These are phyloP conservation scores for Psilopsiagon aurifrons DNA, from an alignment of 2,113 vertebrate species.

Conservation along the genomic window DNA sequence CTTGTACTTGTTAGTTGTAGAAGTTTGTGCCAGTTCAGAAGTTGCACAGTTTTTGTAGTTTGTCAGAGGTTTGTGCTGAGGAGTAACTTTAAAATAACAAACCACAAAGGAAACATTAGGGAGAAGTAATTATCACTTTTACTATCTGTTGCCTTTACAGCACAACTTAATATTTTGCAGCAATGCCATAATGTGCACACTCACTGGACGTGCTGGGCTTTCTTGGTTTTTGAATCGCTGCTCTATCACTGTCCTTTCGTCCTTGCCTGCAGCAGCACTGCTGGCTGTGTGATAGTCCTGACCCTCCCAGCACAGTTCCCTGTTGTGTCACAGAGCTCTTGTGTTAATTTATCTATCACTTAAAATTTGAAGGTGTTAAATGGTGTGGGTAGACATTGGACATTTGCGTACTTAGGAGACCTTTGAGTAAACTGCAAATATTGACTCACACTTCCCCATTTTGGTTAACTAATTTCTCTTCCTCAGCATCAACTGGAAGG, in stretches of 20 bases:
- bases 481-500: neutral
- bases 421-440: neutral
- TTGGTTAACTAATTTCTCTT: neutral
- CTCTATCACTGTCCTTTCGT: neutral
- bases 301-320: neutral
- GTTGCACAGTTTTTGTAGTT: neutral
- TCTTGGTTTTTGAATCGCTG: neutral
- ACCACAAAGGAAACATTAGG: neutral
- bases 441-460: neutral
- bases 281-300: neutral
- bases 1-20: neutral
- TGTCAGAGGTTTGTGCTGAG: neutral
- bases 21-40: neutral
- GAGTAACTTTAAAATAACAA: neutral
- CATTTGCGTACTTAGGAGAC: neutral
- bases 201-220: neutral
- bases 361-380: neutral
- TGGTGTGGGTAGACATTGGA: neutral
- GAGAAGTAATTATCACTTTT: neutral
- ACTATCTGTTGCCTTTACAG: neutral
- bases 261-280: constrained; percentile 30
- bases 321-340: neutral
- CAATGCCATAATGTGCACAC: fast-evolving
- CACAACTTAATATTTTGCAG: neutral
- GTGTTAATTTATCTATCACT: neutral